Base-by-base conservation (phyloP, 2,113 vertebrate genomes). In the Pycnonotus jocosus region DNA sequence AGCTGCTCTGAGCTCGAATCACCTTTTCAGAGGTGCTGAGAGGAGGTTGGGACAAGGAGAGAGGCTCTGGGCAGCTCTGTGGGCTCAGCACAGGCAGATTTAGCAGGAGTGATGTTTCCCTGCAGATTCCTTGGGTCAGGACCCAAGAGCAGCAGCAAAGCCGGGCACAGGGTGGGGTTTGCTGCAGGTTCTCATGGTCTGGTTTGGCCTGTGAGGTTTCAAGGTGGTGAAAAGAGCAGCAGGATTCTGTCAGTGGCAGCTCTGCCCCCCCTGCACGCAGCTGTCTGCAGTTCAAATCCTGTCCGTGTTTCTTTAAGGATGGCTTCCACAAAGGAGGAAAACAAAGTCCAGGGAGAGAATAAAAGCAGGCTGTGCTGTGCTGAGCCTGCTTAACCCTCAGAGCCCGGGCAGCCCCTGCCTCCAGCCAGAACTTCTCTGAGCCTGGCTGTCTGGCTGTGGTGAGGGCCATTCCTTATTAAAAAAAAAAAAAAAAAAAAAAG, bases 311-410 rank as follows among this genome's bases (percentile, higher is more conserved):
- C 88, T 93, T 92, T 93, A 91, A 84, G 81, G 73, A 51, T 81
- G 62, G 40, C 90, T 72, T 69, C 72, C 58, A 71, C 3, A 11
- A 33, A 66, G 77, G 72, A 83, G 65, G 54, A 89, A 89, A 91
- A 56, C 77, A 83, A 89, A 87, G 73, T 81, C 57, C 45, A 48
- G 90, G 50, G 81, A 83, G 86, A 93, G 72, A 80, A 91, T 83
- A 69, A 94, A 81, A 89, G 69, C 68, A 35, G 76, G 48, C 81
- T 89, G 54, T 30, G 44, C 71, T 78, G 45, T 61, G 48, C 72
- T 90, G 70, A 82, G 79, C 79, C 76, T 91, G 60, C 92, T 89
- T 94, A 95, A 87, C 92, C 90, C 88, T 87, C 42, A 5, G n/a
- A 40, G 73, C 25, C 73, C 3, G 0, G 45, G 12, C 38, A 70